Evolutionary conservation across 37 sponge, comb jelly and placozoan genomes (phyloP), one percentile per base, ranked within the genome.

Genomic region (Haliclona indistincta): DNA sequence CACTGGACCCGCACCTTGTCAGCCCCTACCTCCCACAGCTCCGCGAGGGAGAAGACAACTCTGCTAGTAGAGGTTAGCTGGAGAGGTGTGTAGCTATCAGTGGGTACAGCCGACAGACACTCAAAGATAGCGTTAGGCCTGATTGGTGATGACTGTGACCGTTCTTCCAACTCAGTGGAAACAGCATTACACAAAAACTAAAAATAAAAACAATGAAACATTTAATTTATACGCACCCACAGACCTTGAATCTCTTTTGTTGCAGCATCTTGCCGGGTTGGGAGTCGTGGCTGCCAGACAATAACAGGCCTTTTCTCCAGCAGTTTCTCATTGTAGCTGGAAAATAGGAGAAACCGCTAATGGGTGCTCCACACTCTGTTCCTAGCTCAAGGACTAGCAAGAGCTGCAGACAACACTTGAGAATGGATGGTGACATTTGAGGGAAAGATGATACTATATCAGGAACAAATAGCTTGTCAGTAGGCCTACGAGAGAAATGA

Each of bases 151-250:
- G n/a, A n/a, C n/a, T n/a, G 60, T 20, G 11, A 6, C 28, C 28
- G 11, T 6, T n/a, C 60, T 25, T 65, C 44, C 20, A 77, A 20
- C 6, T 26, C 10, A 32, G 19, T 10, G 0, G 19, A 22, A 17
- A 79, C 69, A 8, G 79, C 70, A n/a, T 68, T 70, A 68, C 69
- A 68, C 37, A 79, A 32, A 68, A 68, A 79, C 79, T 79, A 61
- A 36, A 68, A 2, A 38, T 22, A 25, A 58, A 26, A 58, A 58
- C n/a, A n/a, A n/a, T n/a, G n/a, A n/a, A n/a, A n/a, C n/a, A n/a
- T n/a, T n/a, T n/a, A n/a, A n/a, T n/a, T 8, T 47, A 47, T 58
- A 20, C n/a, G 7, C n/a, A 58, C 25, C 11, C 28, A 58, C 7
- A 26, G 6, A 58, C 60, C 60, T 58, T 58, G 6, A 20, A 25